phyloP scores from a whole-genome alignment of 1,140 invertebrate species.

The Delia radicum region DNA sequence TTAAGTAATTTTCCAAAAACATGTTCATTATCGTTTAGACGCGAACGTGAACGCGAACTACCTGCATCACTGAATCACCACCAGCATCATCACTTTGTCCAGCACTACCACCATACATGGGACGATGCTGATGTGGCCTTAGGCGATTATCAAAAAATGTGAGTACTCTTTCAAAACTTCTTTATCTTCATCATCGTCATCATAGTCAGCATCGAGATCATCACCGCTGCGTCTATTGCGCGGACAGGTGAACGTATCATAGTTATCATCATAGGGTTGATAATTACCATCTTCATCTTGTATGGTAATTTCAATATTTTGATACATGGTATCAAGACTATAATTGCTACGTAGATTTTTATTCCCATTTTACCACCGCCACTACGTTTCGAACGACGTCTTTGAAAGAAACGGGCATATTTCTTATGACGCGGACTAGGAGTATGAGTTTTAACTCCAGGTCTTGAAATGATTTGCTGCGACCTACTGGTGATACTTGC shows the following conservation, averaged over 20 bases:
- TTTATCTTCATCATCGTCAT: slow-evolving; percentile 45
- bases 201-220: slow-evolving; percentile 31
- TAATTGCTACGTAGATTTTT: slow-evolving; percentile 38
- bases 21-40: slow-evolving; percentile 44
- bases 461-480: slow-evolving; percentile 55
- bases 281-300: slow-evolving; percentile 53
- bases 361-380: slow-evolving; percentile 9
- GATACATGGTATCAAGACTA: slow-evolving; percentile 46
- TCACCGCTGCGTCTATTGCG: slow-evolving; percentile 22
- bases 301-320: slow-evolving; percentile 54
- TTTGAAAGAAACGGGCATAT: slow-evolving; percentile 46
- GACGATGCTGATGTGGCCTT: slow-evolving; percentile 29
- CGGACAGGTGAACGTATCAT: slow-evolving; percentile 33
- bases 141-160: not conserved
- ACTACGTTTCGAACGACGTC: slow-evolving; percentile 43
- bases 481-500: slow-evolving; percentile 43
- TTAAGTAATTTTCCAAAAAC: slow-evolving; percentile 45
- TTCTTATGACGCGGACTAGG: slow-evolving; percentile 38
- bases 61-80: slow-evolving; percentile 47
- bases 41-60: slow-evolving; percentile 39
- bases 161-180: slow-evolving; percentile 26
- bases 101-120: not conserved
- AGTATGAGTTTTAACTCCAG: slow-evolving; percentile 34
- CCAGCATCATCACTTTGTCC: slow-evolving; percentile 42
- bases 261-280: slow-evolving; percentile 50